These are phyloP conservation scores for Cyclura pinguis DNA, from an alignment of 2,797 vertebrate species.

Conservation along the genomic window DNA sequence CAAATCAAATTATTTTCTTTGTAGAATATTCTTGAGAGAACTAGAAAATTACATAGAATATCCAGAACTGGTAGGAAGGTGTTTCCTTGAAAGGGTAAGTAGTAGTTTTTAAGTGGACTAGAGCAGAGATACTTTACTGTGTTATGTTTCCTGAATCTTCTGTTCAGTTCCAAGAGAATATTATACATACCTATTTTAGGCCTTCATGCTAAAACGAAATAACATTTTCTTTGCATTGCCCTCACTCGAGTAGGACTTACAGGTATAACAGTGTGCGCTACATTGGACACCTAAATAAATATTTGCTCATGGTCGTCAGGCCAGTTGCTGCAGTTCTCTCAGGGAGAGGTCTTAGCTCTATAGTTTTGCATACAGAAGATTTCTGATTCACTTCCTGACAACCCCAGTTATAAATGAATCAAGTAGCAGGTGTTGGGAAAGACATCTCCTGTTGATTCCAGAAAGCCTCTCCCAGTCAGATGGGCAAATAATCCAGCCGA, in stretches of 20 bases:
- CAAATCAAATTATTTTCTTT: conserved; percentile 56
- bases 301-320: neutral
- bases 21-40: conserved; percentile 94
- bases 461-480: neutral
- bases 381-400: neutral
- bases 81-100: conserved; percentile 94
- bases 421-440: neutral
- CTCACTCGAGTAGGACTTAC: neutral
- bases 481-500: neutral
- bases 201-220: neutral
- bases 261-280: neutral
- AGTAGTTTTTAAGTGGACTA: conserved; percentile 14
- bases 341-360: neutral
- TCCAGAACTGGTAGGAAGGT: conserved; percentile 94
- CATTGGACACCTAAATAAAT: too few relatives aligned
- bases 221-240: neutral
- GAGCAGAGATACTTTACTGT: neutral
- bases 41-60: conserved; percentile 91
- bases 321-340: neutral
- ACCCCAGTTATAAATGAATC: neutral
- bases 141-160: neutral
- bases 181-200: neutral
- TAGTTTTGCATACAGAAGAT: neutral
- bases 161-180: neutral
- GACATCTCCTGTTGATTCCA: neutral